Conservation (phyloP, 2,113 vertebrate genomes). For the Tyto alba region DNA sequence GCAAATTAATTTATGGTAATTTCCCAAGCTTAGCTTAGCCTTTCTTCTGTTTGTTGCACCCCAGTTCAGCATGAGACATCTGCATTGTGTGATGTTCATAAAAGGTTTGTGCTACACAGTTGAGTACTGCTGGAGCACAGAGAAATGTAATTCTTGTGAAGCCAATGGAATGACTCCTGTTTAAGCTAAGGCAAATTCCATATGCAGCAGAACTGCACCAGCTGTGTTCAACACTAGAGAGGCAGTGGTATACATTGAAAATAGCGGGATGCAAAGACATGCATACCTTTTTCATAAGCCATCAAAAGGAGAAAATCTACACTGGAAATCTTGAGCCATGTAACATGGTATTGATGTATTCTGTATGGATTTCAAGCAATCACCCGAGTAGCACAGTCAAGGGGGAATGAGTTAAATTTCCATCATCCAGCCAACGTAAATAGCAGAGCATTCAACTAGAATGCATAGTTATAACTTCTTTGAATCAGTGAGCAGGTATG, state of each 20-base stretch:
- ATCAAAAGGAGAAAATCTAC: not conserved
- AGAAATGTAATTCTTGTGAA: not conserved
- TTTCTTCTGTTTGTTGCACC: not conserved
- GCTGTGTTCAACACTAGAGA: not conserved
- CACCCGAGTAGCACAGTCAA: not conserved
- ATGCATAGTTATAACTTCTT: not conserved
- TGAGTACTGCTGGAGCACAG: not conserved
- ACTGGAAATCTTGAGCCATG: not conserved
- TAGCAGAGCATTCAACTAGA: not conserved
- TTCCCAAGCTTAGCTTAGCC: not conserved
- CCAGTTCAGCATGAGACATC: not conserved
- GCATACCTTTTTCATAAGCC: not conserved
- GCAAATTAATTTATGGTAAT: not conserved
- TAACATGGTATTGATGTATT: not conserved
- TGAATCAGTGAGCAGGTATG: not conserved
- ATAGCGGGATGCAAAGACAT: not conserved
- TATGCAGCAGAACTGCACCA: not conserved
- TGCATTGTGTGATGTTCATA: not conserved
- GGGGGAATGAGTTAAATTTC: not conserved
- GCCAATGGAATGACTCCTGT: not conserved
- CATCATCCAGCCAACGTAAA: not conserved
- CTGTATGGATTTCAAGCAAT: not conserved
- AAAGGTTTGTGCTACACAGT: not conserved
- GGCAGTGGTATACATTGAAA: not conserved
- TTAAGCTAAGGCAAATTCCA: not conserved